These are phyloP conservation scores for Cryptophagus acutangulus DNA, from an alignment of 2,888 invertebrate genomes.

Conservation along the genomic window DNA sequence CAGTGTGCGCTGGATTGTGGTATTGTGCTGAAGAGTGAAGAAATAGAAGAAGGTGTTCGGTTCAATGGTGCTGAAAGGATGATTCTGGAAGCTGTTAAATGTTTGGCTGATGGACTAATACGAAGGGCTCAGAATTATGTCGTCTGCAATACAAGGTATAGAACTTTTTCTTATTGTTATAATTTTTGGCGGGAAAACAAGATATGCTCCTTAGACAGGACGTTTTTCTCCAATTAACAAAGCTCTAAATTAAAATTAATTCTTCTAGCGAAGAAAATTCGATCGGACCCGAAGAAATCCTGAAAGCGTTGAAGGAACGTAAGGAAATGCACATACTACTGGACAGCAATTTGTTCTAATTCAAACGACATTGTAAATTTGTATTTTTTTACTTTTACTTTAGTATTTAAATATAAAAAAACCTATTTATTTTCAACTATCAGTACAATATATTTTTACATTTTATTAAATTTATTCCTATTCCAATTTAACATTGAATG, in stretches of 20 bases:
- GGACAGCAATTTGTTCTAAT: no score
- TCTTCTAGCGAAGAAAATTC: no score
- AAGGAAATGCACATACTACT: no score
- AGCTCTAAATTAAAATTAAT: conserved; percentile 1
- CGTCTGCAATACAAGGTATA: conserved; percentile 24
- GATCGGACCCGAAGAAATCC: no score
- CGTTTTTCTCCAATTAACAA: neutral
- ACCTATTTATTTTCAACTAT: no score
- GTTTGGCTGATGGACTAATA: conserved; percentile 52
- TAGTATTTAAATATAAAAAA: no score
- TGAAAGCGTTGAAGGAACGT: no score
- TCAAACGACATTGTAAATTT: no score
- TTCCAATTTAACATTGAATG: no score
- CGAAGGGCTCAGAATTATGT: conserved; percentile 36
- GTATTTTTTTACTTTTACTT: no score
- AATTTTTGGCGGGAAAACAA: neutral
- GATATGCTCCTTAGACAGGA: neutral
- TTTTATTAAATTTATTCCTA: no score
- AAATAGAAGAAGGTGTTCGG: conserved; percentile 46
- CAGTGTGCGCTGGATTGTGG: conserved; percentile 48
- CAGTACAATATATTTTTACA: no score
- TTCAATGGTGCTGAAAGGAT: conserved; percentile 50
- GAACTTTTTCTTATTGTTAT: conserved; percentile 1
- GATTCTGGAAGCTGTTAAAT: conserved; percentile 50
- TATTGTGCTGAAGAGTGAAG: conserved; percentile 47